These are phyloP conservation scores for Balaeniceps rex DNA, from an alignment of 2,113 vertebrate species.

Conservation along the genomic window DNA sequence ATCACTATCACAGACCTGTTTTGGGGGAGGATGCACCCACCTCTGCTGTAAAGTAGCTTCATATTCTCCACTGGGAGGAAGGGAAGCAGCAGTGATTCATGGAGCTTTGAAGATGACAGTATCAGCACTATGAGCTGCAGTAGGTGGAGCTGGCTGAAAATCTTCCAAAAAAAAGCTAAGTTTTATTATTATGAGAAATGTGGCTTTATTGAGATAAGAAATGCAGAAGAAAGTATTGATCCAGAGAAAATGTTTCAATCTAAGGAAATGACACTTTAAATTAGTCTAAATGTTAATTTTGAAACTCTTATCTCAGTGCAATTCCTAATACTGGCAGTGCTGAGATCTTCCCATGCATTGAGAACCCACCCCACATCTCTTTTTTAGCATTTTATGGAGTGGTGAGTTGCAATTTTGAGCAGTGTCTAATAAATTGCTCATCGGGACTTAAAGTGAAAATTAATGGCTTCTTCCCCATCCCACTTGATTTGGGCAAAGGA, in stretches of 20 bases:
- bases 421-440: not conserved
- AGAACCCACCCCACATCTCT: not conserved
- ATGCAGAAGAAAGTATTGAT: not conserved
- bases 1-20: not conserved
- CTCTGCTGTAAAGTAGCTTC: not conserved
- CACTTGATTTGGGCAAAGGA: not conserved
- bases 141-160: constrained; percentile 2
- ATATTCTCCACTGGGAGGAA: not conserved
- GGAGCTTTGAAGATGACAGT: not conserved
- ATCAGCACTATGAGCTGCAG: not conserved
- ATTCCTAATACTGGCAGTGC: not conserved
- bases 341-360: not conserved
- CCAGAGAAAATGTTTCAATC: not conserved
- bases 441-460: not conserved
- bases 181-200: not conserved
- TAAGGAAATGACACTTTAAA: not conserved
- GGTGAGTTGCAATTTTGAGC: not conserved
- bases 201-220: not conserved
- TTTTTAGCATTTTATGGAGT: not conserved
- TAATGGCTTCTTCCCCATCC: not conserved
- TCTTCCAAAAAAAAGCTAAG: not conserved
- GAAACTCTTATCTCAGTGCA: not conserved
- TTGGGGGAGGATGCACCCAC: not conserved
- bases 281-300: not conserved
- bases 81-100: not conserved